phyloP scores from a whole-genome alignment of 2,888 invertebrate species.

The Chesias legatella region DNA sequence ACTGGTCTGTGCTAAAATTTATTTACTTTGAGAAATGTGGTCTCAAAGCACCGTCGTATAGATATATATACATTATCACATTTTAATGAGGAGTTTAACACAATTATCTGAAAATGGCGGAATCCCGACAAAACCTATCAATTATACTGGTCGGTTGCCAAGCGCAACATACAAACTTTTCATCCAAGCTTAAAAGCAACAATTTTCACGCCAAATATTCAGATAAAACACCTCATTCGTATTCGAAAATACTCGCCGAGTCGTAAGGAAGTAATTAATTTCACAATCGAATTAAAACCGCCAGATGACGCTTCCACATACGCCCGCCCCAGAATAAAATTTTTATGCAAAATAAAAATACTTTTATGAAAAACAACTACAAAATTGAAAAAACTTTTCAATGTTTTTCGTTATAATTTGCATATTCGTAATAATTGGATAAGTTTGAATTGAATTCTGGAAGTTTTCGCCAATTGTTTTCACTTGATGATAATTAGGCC shows the following conservation, averaged over 20 bases:
- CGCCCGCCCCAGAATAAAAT: conserved; percentile 3
- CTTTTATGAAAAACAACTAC: conserved; percentile 7
- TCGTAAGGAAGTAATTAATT: conserved; percentile 24
- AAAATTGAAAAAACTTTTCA: conserved; percentile 7
- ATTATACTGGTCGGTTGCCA: no score
- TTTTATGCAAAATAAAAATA: conserved; percentile 9
- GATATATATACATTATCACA: no score
- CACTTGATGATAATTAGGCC: conserved; percentile 4
- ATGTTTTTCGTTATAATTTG: conserved; percentile 5
- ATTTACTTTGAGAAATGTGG: no score
- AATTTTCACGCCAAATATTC: conserved; percentile 2
- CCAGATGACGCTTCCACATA: conserved; percentile 18
- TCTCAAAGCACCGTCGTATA: no score
- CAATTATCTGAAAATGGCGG: no score
- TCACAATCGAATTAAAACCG: conserved; percentile 23
- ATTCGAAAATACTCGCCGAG: conserved; percentile 14
- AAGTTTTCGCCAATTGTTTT: conserved; percentile 11
- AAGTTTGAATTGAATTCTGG: conserved; percentile 12
- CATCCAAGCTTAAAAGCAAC: neutral
- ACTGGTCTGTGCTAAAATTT: no score
- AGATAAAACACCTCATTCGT: conserved; percentile 11
- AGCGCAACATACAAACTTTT: no score
- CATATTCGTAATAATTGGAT: conserved; percentile 8
- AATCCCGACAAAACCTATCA: no score
- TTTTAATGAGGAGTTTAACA: no score